A percentile compares a stretch with the other conserved stretches of the same genome.
These are phyloP conservation scores for Nothocercus julius DNA, from an alignment of 2,113 vertebrate genomes.

Conservation along the genomic window DNA sequence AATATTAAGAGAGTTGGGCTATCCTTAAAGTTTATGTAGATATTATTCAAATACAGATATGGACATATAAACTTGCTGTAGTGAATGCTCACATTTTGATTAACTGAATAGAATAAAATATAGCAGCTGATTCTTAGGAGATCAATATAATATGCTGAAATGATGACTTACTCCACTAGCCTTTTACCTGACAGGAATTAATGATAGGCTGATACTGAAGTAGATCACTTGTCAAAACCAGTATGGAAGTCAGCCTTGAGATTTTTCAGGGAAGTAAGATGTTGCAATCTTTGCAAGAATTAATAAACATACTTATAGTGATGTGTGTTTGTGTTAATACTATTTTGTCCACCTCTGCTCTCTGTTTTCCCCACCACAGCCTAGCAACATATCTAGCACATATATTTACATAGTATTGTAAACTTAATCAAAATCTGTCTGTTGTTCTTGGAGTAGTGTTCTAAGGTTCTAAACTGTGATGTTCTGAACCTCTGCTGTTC, in stretches of 20 bases:
- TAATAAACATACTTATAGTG: neutral
- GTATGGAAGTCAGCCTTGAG: neutral
- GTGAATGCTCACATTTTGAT: constrained; percentile 36
- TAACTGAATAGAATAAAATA: constrained; percentile 19
- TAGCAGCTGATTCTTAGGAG: neutral
- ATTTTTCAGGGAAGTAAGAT: neutral
- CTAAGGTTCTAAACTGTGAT: neutral
- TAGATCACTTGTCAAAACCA: neutral
- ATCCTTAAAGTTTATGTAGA: constrained; percentile 15
- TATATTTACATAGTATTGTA: neutral
- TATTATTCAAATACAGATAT: constrained; percentile 21
- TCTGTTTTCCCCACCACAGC: neutral
- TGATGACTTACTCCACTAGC: neutral
- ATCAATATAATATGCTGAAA: constrained; percentile 22
- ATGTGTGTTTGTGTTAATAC: neutral
- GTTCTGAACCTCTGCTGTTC: neutral
- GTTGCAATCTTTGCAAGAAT: neutral
- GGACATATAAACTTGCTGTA: constrained; percentile 16
- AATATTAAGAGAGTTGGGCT: neutral
- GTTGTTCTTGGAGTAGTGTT: neutral
- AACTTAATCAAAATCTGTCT: neutral
- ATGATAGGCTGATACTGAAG: neutral
- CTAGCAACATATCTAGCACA: neutral
- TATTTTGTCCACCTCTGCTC: neutral
- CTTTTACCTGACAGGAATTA: constrained; percentile 15